These are phyloP conservation scores for Cacoxenus indagator DNA, from an alignment of 2,888 invertebrate genomes.

Conservation along the genomic window DNA sequence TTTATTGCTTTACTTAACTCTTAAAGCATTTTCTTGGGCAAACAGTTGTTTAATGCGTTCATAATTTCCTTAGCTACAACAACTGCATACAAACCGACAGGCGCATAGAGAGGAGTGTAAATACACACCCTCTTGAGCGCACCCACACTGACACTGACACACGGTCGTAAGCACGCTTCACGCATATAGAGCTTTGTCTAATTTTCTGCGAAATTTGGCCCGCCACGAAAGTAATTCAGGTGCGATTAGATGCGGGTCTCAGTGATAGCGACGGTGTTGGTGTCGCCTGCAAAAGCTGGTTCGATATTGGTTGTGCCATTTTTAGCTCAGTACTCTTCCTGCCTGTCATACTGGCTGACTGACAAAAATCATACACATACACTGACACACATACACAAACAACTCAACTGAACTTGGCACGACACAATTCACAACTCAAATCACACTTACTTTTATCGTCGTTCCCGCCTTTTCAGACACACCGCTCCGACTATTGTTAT, in stretches of 20 bases:
- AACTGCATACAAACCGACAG: not conserved
- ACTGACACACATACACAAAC: not conserved
- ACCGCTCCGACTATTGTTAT: not conserved
- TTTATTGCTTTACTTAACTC: not conserved
- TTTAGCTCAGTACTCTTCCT: constrained; percentile 12
- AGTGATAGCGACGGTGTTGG: not conserved
- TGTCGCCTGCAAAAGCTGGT: constrained; percentile 13
- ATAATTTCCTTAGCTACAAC: not conserved
- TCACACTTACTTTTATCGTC: not conserved
- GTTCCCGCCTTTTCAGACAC: not conserved
- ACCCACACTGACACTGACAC: not conserved
- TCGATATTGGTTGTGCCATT: constrained; percentile 10
- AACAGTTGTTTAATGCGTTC: not conserved
- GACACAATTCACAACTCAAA: not conserved
- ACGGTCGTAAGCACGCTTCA: not conserved
- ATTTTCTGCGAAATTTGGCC: constrained; percentile 12
- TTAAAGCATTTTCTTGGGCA: not conserved
- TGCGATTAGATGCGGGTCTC: not conserved
- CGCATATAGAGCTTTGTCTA: constrained; percentile 10
- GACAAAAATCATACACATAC: too few species aligned
- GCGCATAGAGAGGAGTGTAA: too few species aligned
- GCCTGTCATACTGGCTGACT: not conserved
- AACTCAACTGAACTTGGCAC: not conserved
- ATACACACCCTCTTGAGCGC: too few species aligned
- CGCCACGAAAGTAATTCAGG: not conserved